phyloP scores from a whole-genome alignment of 2,888 invertebrate species.

The Syrphus vitripennis region DNA sequence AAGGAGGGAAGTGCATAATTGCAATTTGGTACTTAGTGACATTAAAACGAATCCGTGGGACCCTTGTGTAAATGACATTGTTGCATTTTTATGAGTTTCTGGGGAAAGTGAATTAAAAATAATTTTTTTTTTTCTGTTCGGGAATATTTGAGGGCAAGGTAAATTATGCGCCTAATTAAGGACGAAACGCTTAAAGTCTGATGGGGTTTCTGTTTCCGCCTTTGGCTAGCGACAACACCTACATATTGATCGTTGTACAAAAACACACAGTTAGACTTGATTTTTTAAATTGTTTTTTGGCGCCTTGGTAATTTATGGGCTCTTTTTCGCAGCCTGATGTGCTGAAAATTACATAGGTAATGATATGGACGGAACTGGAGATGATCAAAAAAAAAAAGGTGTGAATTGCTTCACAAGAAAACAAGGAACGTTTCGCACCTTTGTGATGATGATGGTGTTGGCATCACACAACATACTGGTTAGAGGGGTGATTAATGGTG shows the following conservation, averaged over 20 bases:
- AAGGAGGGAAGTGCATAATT: slow-evolving; percentile 43
- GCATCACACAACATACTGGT: slow-evolving; percentile 74
- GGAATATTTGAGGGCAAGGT: slow-evolving; percentile 52
- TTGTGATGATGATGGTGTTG: slow-evolving; percentile 68
- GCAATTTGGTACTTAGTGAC: slow-evolving; percentile 66
- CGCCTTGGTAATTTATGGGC: slow-evolving; percentile 64
- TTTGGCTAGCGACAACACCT: slow-evolving; percentile 59
- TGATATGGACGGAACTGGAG: background rate
- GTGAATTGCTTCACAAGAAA: slow-evolving; percentile 67
- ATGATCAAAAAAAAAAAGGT: slow-evolving; percentile 40
- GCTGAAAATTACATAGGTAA: slow-evolving; percentile 64
- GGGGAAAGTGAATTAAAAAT: slow-evolving; percentile 43
- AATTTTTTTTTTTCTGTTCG: slow-evolving; percentile 33
- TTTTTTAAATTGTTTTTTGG: slow-evolving; percentile 48
- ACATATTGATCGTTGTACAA: background rate
- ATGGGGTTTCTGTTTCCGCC: slow-evolving; percentile 41
- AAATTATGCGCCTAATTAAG: slow-evolving; percentile 63
- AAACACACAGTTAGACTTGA: background rate
- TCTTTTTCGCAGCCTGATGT: slow-evolving; percentile 56
- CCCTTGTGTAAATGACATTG: slow-evolving; percentile 29
- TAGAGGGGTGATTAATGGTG: slow-evolving; percentile 80
- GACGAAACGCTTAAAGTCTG: slow-evolving; percentile 29
- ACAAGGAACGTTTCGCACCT: slow-evolving; percentile 70
- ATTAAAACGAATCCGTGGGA: slow-evolving; percentile 51
- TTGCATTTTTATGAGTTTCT: background rate